phyloP scores from a whole-genome alignment of 2,888 invertebrate species.

The Pseudoips prasinana region DNA sequence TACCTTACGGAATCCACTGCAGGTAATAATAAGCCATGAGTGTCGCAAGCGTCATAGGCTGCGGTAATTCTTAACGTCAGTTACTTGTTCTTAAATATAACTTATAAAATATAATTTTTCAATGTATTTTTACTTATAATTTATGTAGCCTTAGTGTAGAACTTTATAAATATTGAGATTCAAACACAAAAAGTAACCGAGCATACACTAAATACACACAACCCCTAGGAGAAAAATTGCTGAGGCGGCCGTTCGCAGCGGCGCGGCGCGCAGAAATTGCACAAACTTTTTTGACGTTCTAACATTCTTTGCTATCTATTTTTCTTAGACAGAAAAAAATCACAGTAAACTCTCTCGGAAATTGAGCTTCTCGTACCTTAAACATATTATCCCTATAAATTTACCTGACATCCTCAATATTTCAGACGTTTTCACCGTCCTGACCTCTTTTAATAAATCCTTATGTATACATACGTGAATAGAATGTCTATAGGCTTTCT shows the following conservation, averaged over 20 bases:
- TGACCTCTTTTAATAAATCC: slow-evolving; percentile 75
- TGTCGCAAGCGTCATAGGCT: too few relatives aligned
- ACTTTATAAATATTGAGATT: slow-evolving; percentile 6
- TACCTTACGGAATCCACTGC: too few relatives aligned
- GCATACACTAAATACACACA: too few relatives aligned
- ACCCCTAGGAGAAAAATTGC: slow-evolving; percentile 12
- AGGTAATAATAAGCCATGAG: too few relatives aligned
- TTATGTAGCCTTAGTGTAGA: too few relatives aligned
- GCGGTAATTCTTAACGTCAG: too few relatives aligned
- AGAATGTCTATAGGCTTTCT: slow-evolving; percentile 34
- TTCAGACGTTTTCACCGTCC: slow-evolving; percentile 74
- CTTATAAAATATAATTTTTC: too few relatives aligned
- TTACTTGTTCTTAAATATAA: too few relatives aligned
- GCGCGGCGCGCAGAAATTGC: slow-evolving; percentile 25
- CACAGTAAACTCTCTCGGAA: slow-evolving; percentile 64
- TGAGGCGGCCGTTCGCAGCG: slow-evolving; percentile 17
- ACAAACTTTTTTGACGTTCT: slow-evolving; percentile 36
- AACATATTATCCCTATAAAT: slow-evolving; percentile 79
- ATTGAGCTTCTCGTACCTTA: slow-evolving; percentile 64
- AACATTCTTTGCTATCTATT: slow-evolving; percentile 46
- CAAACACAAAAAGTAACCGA: too few relatives aligned
- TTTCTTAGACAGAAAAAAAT: slow-evolving; percentile 63
- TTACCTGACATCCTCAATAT: slow-evolving; percentile 76
- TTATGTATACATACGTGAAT: slow-evolving; percentile 39
- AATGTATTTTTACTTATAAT: neutral